Evolutionary conservation across 2,888 invertebrate genomes (phyloP).

Genomic region (Caenorhabditis zanzibari): DNA sequence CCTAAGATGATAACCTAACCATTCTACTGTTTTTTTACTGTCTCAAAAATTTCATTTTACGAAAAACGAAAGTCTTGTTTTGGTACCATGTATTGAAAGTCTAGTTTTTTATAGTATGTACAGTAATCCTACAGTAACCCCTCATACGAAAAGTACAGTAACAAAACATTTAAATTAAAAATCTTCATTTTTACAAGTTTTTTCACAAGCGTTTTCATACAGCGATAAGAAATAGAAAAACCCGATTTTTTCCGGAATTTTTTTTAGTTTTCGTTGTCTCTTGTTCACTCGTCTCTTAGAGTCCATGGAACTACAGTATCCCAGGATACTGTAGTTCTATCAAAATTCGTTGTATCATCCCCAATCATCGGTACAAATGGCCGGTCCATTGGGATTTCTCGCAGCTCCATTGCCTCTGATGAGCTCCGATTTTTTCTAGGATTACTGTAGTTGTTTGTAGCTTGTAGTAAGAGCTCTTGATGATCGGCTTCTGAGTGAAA

Average conservation of each 20-base stretch:
- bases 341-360: too few relatives aligned
- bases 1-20: too few relatives aligned
- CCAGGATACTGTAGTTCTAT: conserved; percentile 1
- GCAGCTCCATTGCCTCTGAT: conserved; percentile 10
- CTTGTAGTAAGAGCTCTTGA: conserved; percentile 19
- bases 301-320: conserved; percentile 18
- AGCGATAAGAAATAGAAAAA: too few relatives aligned
- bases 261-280: neutral
- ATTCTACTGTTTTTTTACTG: too few relatives aligned
- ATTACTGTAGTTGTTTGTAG: too few relatives aligned
- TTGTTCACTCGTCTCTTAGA: neutral
- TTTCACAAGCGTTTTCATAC: too few relatives aligned
- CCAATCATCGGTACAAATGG: too few relatives aligned
- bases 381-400: neutral
- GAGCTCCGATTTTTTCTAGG: too few relatives aligned
- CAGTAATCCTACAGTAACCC: neutral
- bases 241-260: neutral
- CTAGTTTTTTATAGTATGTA: neutral
- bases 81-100: too few relatives aligned
- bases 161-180: neutral
- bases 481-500: conserved; percentile 33
- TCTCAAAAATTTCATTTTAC: too few relatives aligned
- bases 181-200: neutral
- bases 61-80: too few relatives aligned
- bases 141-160: too few relatives aligned